These are phyloP conservation scores for Beris morrisii DNA, from an alignment of 2,888 invertebrate genomes.

Conservation along the genomic window DNA sequence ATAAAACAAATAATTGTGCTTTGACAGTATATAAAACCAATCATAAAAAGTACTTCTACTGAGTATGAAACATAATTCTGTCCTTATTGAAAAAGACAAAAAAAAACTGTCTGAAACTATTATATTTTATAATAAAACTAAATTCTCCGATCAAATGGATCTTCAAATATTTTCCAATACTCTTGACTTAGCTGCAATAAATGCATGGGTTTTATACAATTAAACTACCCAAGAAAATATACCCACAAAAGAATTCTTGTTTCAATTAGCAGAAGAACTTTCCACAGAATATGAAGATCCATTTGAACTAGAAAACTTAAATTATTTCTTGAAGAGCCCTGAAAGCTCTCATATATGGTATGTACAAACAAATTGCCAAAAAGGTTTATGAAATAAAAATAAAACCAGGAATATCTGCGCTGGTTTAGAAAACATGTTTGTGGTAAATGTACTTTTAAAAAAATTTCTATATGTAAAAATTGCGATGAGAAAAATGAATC, in stretches of 20 bases:
- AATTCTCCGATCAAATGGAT: slow-evolving; percentile 21
- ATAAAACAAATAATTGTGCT: neutral
- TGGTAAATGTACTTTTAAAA: slow-evolving; percentile 27
- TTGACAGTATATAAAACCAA: slow-evolving; percentile 17
- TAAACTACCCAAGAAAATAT: slow-evolving; percentile 39
- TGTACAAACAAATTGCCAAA: slow-evolving; percentile 20
- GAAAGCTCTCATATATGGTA: slow-evolving; percentile 3
- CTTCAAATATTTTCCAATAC: slow-evolving; percentile 40
- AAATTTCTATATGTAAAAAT: slow-evolving; percentile 21
- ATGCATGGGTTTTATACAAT: slow-evolving; percentile 40
- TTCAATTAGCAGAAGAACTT: slow-evolving; percentile 39
- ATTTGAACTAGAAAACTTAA: slow-evolving; percentile 8
- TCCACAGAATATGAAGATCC: too few relatives aligned
- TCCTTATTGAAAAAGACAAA: neutral
- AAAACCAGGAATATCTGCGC: slow-evolving; percentile 17
- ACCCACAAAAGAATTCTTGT: slow-evolving; percentile 49
- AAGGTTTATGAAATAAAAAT: too few relatives aligned
- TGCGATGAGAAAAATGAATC: too few relatives aligned
- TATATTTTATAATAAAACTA: slow-evolving; percentile 39
- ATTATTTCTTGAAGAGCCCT: slow-evolving; percentile 18
- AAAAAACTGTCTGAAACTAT: slow-evolving; percentile 16
- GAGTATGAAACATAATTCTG: slow-evolving; percentile 6
- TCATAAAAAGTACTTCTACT: slow-evolving; percentile 14
- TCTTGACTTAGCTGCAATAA: slow-evolving; percentile 40
- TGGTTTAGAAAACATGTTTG: slow-evolving; percentile 18